phyloP scores from a whole-genome alignment of 1,140 invertebrate genomes.

The Adoxophyes honmai region DNA sequence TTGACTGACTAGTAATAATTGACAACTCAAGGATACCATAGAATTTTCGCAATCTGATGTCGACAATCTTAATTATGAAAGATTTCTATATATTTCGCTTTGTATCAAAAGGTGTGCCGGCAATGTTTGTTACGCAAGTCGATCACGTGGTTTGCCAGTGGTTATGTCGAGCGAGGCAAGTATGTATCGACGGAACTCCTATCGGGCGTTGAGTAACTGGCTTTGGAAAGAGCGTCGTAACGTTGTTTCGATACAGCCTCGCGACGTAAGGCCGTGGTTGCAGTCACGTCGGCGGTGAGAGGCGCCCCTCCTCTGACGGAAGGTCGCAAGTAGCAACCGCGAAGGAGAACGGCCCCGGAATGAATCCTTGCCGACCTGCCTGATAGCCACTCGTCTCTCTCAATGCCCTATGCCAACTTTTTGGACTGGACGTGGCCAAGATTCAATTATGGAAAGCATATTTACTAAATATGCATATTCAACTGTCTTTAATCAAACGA shows the following conservation, averaged over 20 bases:
- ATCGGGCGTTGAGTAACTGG: constrained; percentile 68
- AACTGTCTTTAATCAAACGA: no score
- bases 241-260: constrained; percentile 74
- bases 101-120: constrained; percentile 47
- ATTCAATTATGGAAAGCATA: no score
- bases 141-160: constrained; percentile 62
- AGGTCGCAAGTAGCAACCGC: constrained; percentile 63
- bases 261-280: constrained; percentile 69
- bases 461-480: no score
- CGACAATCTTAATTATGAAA: constrained; percentile 43
- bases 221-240: constrained; percentile 69
- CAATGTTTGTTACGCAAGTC: constrained; percentile 55
- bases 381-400: constrained; percentile 12
- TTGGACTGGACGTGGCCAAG: no score
- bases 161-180: constrained; percentile 39
- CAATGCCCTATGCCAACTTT: no score
- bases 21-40: background rate
- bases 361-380: constrained; percentile 64
- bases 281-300: constrained; percentile 72
- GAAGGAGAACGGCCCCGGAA: constrained; percentile 65
- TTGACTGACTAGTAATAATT: no score
- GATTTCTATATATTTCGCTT: constrained; percentile 52
- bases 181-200: constrained; percentile 62
- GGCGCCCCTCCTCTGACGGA: constrained; percentile 65
- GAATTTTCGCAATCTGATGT: constrained; percentile 32